phyloP scores from a whole-genome alignment of 2,888 invertebrate species.

The Plagodis dolabraria region DNA sequence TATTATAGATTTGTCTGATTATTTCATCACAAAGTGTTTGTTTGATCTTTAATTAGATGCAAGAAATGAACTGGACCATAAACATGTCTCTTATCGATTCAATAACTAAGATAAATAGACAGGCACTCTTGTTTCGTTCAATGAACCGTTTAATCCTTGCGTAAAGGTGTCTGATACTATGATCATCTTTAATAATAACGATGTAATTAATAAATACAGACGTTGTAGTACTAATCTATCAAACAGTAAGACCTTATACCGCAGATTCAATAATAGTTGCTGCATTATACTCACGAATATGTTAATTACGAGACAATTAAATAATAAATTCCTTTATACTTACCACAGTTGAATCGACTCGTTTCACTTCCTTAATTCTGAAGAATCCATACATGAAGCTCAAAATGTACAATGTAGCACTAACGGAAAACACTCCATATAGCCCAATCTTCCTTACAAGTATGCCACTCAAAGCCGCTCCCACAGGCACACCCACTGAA shows the following conservation, averaged over 20 bases:
- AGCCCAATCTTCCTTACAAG: conserved; percentile 90
- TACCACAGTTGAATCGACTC: conserved; percentile 60
- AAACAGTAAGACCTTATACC: neutral
- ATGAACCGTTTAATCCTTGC: conserved; percentile 53
- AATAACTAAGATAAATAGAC: conserved; percentile 47
- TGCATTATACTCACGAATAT: conserved; percentile 10
- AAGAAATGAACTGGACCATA: conserved; percentile 46
- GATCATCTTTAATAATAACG: conserved; percentile 25
- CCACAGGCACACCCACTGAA: conserved; percentile 94
- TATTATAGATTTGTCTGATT: neutral
- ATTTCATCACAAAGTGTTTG: conserved; percentile 33
- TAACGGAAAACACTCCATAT: conserved; percentile 92
- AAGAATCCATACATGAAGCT: conserved; percentile 90
- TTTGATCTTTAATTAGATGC: conserved; percentile 47
- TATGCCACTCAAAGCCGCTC: conserved; percentile 94
- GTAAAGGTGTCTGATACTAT: conserved; percentile 40
- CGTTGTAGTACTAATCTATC: neutral
- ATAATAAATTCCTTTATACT: conserved; percentile 44
- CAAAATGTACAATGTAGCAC: conserved; percentile 89
- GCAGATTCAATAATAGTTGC: no score
- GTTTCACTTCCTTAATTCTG: conserved; percentile 88
- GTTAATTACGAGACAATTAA: conserved; percentile 9
- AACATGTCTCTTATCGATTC: conserved; percentile 49
- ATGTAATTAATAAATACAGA: conserved; percentile 2
- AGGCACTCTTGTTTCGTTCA: conserved; percentile 55